These are phyloP conservation scores for Enteromius argenteus DNA, from an alignment of 2,797 vertebrate species.

Conservation along the genomic window DNA sequence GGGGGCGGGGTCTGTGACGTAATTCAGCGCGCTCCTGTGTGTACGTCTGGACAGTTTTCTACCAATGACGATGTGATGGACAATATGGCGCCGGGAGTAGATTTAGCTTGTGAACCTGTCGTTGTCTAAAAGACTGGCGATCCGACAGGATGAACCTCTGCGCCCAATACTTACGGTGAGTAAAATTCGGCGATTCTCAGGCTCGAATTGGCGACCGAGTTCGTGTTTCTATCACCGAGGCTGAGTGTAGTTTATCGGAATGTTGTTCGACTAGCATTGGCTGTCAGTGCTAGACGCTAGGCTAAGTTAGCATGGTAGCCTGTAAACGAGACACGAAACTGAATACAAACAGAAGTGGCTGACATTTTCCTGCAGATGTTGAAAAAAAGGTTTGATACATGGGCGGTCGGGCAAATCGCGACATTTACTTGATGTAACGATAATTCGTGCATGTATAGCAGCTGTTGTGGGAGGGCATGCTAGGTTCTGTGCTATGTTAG, in stretches of 20 bases:
- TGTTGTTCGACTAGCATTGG: conserved; percentile 40
- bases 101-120: conserved; percentile 72
- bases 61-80: conserved; percentile 71
- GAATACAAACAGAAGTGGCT: neutral
- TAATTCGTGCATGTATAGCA: neutral
- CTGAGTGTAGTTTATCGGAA: conserved; percentile 24
- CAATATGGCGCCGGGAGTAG: conserved; percentile 80
- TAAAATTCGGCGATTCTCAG: neutral
- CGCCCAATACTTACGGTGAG: conserved; percentile 79
- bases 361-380: neutral
- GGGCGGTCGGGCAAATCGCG: neutral
- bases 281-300: conserved; percentile 44
- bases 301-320: conserved; percentile 43
- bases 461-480: conserved; percentile 21
- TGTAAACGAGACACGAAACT: conserved; percentile 25
- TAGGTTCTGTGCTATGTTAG: conserved; percentile 27
- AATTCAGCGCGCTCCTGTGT: conserved; percentile 21
- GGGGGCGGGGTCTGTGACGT: conserved; percentile 28
- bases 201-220: neutral
- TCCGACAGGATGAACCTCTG: conserved; percentile 82
- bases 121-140: conserved; percentile 70
- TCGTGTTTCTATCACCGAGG: neutral
- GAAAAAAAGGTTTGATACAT: neutral
- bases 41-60: conserved; percentile 45
- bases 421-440: neutral